Base-by-base conservation (phyloP, 1,140 invertebrate genomes). In the Lysiphlebus fabarum region DNA sequence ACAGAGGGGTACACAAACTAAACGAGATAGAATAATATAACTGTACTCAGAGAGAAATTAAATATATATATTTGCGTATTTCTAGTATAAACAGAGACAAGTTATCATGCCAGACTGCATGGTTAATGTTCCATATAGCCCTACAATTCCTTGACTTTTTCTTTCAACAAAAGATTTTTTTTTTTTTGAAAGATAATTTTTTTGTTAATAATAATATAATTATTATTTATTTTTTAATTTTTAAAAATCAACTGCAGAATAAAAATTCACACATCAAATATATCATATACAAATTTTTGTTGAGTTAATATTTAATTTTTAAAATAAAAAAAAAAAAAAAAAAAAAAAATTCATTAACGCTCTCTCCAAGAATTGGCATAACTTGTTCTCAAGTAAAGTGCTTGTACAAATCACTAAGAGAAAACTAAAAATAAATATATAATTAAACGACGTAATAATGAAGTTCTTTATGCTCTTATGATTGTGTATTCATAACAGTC, bases 311-410 rank as follows among this genome's bases (percentile, higher is more conserved):
- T 26, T 26, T 26, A 4, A 4, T 26, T 26, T 26, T 26, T 26
- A 26, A 26, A 26, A 26, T 2, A 26, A 26, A 26, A 26, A 1
- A 67, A 66, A 66, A 67, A 76, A 75, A 72, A 75, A 47, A 72
- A 70, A 62, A 69, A 68, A 68, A 72, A 76, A 77, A 76, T 77
- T 77, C 74, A 78, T 78, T 77, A 77, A 71, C 69, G 69, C 11
- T 45, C 7, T 36, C 17, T 40, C 11, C 62, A 62, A 58, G 75
- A 77, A 77, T 75, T 68, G 68, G 66, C 70, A 69, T 75, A 76
- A 75, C 70, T 75, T 63, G 65, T 67, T 76, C 74, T 68, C 61
- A 60, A 51, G 67, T 71, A 74, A 42, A 42, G 36, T 54, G 10
- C 17, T 26, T 26, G 17, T 26, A 26, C 17, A 26, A 26, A 26